phyloP scores from a whole-genome alignment of 2,113 vertebrate species.

The Lamprotornis superbus region DNA sequence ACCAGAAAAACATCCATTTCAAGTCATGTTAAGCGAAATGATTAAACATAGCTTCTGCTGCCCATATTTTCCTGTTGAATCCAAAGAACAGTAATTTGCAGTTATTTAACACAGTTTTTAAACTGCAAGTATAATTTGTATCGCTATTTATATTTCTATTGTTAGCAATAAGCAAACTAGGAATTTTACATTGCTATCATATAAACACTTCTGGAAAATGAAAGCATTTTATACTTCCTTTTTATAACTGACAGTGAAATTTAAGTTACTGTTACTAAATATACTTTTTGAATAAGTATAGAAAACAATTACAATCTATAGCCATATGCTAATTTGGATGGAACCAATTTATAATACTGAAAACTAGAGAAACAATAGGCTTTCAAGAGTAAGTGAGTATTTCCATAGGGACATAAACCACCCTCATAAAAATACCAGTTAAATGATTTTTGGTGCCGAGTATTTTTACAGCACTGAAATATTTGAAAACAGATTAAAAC shows the following conservation, averaged over 20 bases:
- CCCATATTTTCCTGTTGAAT: neutral
- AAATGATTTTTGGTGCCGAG: neutral
- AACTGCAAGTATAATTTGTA: neutral
- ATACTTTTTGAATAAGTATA: neutral
- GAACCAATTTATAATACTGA: neutral
- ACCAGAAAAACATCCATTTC: neutral
- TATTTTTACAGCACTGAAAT: neutral
- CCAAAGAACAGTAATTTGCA: neutral
- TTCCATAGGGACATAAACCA: neutral
- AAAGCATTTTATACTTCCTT: neutral
- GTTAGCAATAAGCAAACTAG: neutral
- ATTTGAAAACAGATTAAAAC: neutral
- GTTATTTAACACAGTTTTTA: neutral
- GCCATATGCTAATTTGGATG: neutral
- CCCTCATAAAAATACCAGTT: neutral
- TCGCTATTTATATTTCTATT: neutral
- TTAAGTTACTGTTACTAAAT: neutral
- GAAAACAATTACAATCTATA: neutral
- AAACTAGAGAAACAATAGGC: neutral
- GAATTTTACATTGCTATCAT: neutral
- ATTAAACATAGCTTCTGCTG: neutral
- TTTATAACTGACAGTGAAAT: neutral
- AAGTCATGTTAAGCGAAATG: neutral
- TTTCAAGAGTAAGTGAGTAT: neutral
- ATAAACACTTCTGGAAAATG: neutral